Base-by-base conservation (phyloP, 2,113 vertebrate species). In the Salvelinus namaycush region DNA sequence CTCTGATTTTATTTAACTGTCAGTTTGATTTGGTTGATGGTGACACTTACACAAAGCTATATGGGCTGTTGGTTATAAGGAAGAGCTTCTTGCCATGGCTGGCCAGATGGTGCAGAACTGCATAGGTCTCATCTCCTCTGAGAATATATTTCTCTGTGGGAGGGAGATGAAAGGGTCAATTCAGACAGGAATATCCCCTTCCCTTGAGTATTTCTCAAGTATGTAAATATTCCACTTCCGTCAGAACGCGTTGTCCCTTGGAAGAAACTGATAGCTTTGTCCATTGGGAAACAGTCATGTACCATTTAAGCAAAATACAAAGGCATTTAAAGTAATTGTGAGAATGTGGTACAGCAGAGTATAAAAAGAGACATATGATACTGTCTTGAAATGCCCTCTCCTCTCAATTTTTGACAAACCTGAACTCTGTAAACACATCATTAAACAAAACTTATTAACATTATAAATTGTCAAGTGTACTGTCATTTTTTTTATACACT, bases 11-110 rank as follows among this genome's bases (percentile, higher is more conserved):
- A n/a, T 31, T 69, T 44, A 44, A 44, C 39, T 44, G 39, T 44
- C 20, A 49, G 16, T 59, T 44, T 31, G 27, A 13, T 6, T 34
- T 44, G 67, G 29, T 39, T 34, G 11, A 16, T n/a, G 31, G 20
- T 18, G 6, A 16, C 57, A 92, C 95, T 94, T 80, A 96, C 95
- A 96, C 95, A 83, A 96, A 96, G 88, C 94, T 95, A 84, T 94
- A 96, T 48, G 95, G 95, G 75, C 95, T 96, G 90, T 96, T 96
- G 72, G 95, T 96, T 77, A 96, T 96, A 78, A 96, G 95, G 79
- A 96, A 96, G 7, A 96, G 93, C 65, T 95, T 96, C 82, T 95
- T 96, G 66, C 93, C 94, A 0, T 87, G 75, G 59, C 77, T 91
- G 79, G 87, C 94, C 72, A 96, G 59, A 29, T 82, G 91, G n/a